phyloP scores from a whole-genome alignment of 1,140 invertebrate genomes.

The Cheumatopsyche charites region DNA sequence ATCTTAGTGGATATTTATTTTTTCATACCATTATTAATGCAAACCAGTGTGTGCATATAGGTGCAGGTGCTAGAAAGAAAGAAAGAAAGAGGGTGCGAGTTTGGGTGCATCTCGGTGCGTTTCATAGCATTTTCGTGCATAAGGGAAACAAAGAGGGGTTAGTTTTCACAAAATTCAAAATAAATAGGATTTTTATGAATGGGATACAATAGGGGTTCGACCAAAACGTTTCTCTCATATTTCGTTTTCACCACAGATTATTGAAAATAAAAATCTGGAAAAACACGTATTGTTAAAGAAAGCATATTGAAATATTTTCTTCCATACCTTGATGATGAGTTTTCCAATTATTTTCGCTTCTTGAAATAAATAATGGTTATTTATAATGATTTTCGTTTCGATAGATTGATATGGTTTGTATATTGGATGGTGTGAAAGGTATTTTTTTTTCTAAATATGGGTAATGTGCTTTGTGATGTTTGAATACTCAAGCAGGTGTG shows the following conservation, averaged over 20 bases:
- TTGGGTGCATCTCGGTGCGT: conserved; percentile 47
- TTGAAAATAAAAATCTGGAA: neutral
- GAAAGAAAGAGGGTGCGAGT: conserved; percentile 44
- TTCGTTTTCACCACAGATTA: conserved; percentile 6
- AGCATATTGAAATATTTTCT: conserved; percentile 5
- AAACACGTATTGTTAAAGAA: neutral
- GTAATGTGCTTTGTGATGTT: conserved; percentile 25
- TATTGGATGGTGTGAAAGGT: neutral
- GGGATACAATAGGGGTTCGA: conserved; percentile 25
- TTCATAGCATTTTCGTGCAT: conserved; percentile 49
- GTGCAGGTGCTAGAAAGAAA: conserved; percentile 49
- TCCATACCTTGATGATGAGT: conserved; percentile 13
- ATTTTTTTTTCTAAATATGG: conserved; percentile 20
- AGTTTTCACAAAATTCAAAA: conserved; percentile 23
- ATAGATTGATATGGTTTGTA: conserved; percentile 5
- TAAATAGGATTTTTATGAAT: conserved; percentile 17
- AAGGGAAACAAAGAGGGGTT: conserved; percentile 17
- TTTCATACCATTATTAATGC: conserved; percentile 46
- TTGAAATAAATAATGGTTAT: conserved; percentile 25
- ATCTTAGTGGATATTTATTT: conserved; percentile 19
- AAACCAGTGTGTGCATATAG: conserved; percentile 49
- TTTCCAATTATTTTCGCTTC: conserved; percentile 19
- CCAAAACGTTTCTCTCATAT: conserved; percentile 48
- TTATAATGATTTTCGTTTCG: conserved; percentile 1
- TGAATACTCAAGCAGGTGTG: conserved; percentile 45